Percentiles rank a stretch among this genome's conserved stretches.
These are phyloP conservation scores for Drosophila ambigua DNA, from an alignment of 1,140 invertebrate species.

Conservation along the genomic window DNA sequence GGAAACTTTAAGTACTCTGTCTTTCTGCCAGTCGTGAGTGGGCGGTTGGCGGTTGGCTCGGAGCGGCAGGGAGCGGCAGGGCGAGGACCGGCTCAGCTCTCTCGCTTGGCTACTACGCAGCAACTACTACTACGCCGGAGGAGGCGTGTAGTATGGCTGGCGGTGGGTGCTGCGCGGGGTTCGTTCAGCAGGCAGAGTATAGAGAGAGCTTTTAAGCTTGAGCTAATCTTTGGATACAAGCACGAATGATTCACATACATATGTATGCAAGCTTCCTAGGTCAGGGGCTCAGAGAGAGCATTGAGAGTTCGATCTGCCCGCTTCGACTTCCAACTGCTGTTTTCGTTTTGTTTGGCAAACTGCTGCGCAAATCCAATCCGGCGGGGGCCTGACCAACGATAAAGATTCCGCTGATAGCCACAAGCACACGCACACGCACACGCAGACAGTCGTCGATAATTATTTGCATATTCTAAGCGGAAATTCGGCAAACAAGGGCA, in stretches of 20 bases:
- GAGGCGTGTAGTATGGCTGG: constrained; percentile 3
- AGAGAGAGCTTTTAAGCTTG: too few species aligned
- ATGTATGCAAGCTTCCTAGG: constrained; percentile 7
- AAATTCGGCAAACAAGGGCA: too few species aligned
- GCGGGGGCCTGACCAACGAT: constrained; percentile 4
- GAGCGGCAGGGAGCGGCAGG: not conserved
- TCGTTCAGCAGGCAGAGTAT: not conserved
- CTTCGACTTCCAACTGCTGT: not conserved
- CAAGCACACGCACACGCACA: too few species aligned
- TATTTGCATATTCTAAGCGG: constrained; percentile 23
- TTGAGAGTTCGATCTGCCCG: constrained; percentile 7
- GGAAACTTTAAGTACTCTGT: constrained; percentile 60
- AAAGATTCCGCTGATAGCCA: constrained; percentile 18
- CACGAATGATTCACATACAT: too few species aligned
- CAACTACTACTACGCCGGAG: constrained; percentile 22
- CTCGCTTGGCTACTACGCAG: constrained; percentile 57
- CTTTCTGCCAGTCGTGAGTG: constrained; percentile 22
- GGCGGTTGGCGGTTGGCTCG: too few species aligned
- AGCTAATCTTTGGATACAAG: not conserved
- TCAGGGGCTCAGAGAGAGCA: constrained; percentile 37
- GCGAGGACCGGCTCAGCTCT: constrained; percentile 2
- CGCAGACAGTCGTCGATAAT: too few species aligned
- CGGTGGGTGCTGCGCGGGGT: constrained; percentile 3
- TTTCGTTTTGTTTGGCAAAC: constrained; percentile 35
- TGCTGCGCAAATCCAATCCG: constrained; percentile 60